These are phyloP conservation scores for Dicyrtomina minuta DNA, from an alignment of 2,888 invertebrate genomes.

Conservation along the genomic window DNA sequence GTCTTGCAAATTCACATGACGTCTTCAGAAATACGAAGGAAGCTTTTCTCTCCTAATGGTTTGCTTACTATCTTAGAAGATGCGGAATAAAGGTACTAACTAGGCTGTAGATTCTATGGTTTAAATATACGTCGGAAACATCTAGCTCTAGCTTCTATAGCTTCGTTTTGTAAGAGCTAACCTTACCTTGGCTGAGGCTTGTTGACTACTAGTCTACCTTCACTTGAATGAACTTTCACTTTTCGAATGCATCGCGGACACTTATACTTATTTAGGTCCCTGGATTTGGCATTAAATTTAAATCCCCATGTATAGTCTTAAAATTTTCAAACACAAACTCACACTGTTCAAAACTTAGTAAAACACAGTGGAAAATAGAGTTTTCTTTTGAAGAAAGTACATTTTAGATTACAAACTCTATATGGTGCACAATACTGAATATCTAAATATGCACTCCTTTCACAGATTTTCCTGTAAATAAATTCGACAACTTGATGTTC, in stretches of 20 bases:
- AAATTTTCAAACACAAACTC: background rate
- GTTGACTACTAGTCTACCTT: no score
- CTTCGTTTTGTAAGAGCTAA: no score
- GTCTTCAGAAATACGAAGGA: background rate
- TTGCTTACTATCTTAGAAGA: no score
- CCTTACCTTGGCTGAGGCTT: no score
- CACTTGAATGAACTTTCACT: background rate
- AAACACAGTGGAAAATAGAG: background rate
- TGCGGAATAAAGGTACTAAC: no score
- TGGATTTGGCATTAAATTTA: slow-evolving; percentile 16
- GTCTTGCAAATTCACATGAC: slow-evolving; percentile 3
- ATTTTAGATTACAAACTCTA: no score
- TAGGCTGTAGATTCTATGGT: no score
- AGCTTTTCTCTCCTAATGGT: background rate
- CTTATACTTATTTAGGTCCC: slow-evolving; percentile 14
- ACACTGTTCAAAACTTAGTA: background rate
- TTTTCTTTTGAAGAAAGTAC: background rate
- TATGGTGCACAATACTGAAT: slow-evolving; percentile 1
- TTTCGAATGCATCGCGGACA: slow-evolving; percentile 13
- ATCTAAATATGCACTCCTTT: no score
- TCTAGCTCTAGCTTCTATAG: background rate
- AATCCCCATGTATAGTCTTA: background rate
- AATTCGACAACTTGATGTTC: no score
- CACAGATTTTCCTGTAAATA: no score
- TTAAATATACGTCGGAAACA: no score